Evolutionary conservation across 1,140 invertebrate genomes (phyloP).

Genomic region (Caenorhabditis remanei): DNA sequence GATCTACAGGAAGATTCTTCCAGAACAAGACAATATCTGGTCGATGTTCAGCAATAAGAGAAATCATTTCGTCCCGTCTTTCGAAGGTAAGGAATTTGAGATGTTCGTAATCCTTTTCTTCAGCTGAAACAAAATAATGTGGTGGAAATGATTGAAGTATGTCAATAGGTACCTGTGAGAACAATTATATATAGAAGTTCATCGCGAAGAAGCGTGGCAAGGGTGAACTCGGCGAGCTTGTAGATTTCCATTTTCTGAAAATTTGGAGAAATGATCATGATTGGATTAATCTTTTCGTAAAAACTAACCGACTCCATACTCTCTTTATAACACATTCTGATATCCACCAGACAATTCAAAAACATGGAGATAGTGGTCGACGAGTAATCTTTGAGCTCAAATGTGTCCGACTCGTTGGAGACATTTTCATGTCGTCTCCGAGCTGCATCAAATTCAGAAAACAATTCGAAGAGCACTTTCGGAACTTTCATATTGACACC

Average conservation of each 20-base stretch:
- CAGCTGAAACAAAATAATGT: not conserved
- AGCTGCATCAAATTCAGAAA: not conserved
- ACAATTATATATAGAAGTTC: conserved; percentile 2
- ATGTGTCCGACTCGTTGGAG: not conserved
- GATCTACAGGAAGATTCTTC: not conserved
- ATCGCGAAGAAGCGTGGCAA: not conserved
- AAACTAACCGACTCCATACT: not conserved
- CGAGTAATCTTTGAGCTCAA: not conserved
- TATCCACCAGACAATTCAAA: not conserved
- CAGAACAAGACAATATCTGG: conserved; percentile 2
- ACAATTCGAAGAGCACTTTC: conserved; percentile 30
- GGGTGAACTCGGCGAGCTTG: not conserved
- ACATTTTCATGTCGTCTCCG: not conserved
- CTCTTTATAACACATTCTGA: not conserved
- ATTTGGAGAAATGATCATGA: not conserved
- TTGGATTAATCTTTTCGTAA: not conserved
- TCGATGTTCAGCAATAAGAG: not conserved
- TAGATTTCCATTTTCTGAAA: conserved; percentile 20
- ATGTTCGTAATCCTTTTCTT: not conserved
- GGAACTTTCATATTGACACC: not conserved
- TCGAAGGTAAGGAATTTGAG: not conserved
- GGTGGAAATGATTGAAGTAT: too few species aligned
- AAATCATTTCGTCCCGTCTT: not conserved
- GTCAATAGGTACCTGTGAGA: not conserved
- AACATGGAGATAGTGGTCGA: not conserved